These are phyloP conservation scores for Herpailurus yagouaroundi DNA, from an alignment of 2,113 vertebrate genomes.

Conservation along the genomic window DNA sequence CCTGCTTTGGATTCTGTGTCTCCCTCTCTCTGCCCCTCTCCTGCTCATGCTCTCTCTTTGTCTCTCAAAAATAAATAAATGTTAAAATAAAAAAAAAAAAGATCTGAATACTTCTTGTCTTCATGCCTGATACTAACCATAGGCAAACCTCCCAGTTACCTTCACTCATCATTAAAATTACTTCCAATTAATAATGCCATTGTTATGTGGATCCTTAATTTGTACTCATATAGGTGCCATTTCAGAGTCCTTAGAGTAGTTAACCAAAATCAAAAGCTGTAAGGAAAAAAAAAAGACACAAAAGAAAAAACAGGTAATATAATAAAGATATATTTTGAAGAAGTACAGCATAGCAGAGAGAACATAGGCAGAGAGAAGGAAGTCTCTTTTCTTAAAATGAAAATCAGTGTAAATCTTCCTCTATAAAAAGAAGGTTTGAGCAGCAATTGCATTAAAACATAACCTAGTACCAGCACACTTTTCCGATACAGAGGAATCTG, in stretches of 20 bases:
- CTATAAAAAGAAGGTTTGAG: not conserved
- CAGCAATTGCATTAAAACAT: not conserved
- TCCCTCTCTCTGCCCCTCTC: too few relatives aligned
- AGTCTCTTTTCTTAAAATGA: not conserved
- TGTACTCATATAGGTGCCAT: not conserved
- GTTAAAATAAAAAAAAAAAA: not conserved
- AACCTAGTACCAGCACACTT: not conserved
- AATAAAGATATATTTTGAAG: not conserved
- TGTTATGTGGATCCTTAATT: not conserved
- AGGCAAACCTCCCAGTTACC: not conserved
- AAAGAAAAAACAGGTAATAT: not conserved
- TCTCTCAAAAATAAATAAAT: too few relatives aligned
- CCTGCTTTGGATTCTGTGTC: too few relatives aligned
- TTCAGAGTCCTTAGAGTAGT: not conserved
- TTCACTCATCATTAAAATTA: not conserved
- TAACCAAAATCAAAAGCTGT: not conserved
- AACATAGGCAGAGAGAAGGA: not conserved
- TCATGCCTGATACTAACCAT: not conserved
- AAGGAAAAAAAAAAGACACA: not conserved
- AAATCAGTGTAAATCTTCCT: not conserved
- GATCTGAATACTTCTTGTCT: not conserved
- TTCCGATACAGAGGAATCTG: not conserved
- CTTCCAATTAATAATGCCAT: not conserved
- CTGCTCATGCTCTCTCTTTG: too few relatives aligned
- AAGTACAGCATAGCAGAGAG: not conserved